Base-by-base conservation (phyloP, 2,888 invertebrate species). In the Microchrysa polita region DNA sequence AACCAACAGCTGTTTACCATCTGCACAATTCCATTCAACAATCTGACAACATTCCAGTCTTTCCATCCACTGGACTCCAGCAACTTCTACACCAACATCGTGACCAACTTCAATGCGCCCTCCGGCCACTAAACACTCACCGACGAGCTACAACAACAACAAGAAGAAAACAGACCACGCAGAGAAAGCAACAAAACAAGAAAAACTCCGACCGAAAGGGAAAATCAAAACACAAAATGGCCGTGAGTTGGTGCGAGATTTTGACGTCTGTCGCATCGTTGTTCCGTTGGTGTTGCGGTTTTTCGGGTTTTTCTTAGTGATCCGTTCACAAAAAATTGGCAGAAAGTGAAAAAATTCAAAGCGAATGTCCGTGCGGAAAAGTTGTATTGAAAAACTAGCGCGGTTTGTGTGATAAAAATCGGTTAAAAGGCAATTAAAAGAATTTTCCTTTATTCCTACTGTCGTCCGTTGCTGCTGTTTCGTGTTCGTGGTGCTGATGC, bases 141-240 rank as follows among this genome's bases (percentile, higher is more conserved):
- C 27, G 7, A 34, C 27, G 7, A 34, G 4, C 55, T 18, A 52
- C 2, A 65, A 44, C 52, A 53, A 23, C 67, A 67, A 67, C 67
- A 27, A 67, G 22, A 16, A 44, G 65, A 48, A 12, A 44, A 48
- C 44, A 34, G 7, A 2, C 7, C 65, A n/a, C 52, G 53, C 14
- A 2, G 27, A 67, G 23, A 34, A 7, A 23, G 27, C 67, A 67
- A 67, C 52, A 67, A 67, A 67, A 69, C 53, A 12, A 20, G 20
- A 9, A 69, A 40, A 69, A 65, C 65, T 73, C 61, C 55, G 65
- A 73, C 69, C 73, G 73, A 73, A 74, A 73, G 52, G 55, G 59
- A 75, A 75, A 73, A 78, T 77, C 77, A 78, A 79, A 79, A 79
- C 79, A 79, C 79, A 79, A 79, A 79, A 79, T 79, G 79, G 79